Conservation (phyloP, 2,888 invertebrate species). For the Ryuthela nishihirai region DNA sequence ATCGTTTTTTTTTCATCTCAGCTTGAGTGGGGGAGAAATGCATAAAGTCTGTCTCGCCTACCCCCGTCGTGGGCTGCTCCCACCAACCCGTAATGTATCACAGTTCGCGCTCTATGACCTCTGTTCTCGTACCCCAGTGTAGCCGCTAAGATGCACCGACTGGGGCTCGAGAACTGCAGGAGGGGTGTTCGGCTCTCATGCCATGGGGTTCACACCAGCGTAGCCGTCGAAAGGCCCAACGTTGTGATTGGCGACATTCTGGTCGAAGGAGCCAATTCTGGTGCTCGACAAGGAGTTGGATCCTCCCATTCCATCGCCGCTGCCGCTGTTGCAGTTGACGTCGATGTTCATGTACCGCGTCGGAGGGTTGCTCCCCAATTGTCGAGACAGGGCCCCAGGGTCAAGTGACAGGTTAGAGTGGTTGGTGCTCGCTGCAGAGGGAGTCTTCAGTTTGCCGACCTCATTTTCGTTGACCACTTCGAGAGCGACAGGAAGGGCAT, state of each 20-base stretch:
- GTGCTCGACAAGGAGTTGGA: slow-evolving; percentile 1
- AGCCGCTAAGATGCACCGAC: too few species aligned
- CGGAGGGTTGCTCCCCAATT: slow-evolving; percentile 9
- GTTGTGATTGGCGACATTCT: slow-evolving; percentile 7
- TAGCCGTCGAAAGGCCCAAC: slow-evolving; percentile 26
- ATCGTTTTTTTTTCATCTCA: not conserved
- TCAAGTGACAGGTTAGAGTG: slow-evolving; percentile 23
- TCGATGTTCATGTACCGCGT: slow-evolving; percentile 29
- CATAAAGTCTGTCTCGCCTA: too few species aligned
- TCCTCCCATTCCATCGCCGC: too few species aligned
- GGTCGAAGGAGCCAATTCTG: not conserved
- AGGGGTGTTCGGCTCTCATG: slow-evolving; percentile 15
- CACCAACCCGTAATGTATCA: too few species aligned
- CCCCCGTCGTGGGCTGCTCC: too few species aligned
- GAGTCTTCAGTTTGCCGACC: slow-evolving; percentile 8
- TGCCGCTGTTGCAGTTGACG: slow-evolving; percentile 26
- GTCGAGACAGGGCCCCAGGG: slow-evolving; percentile 12
- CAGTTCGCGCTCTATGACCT: too few species aligned
- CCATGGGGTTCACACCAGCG: slow-evolving; percentile 33
- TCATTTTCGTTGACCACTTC: slow-evolving; percentile 15
- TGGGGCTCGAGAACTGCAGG: too few species aligned
- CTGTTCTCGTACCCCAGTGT: too few species aligned
- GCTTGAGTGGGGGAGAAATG: too few species aligned
- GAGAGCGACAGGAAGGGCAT: slow-evolving; percentile 28
- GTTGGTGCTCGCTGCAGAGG: not conserved